Evolutionary conservation across 2,113 vertebrate species (phyloP).

Genomic region (Eulemur rufifrons): DNA sequence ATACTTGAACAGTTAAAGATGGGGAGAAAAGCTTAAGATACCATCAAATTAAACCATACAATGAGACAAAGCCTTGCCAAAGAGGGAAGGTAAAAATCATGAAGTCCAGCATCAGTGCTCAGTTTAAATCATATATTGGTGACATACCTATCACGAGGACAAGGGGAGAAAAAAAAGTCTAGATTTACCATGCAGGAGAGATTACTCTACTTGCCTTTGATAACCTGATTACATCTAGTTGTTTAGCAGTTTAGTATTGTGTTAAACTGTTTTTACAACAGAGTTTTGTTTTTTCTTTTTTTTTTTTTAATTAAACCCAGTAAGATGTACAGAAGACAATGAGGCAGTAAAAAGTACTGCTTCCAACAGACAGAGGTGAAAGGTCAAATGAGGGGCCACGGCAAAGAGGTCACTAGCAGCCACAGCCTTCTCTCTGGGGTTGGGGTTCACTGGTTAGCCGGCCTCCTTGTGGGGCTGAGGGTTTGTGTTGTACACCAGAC

Average conservation of each 20-base stretch:
- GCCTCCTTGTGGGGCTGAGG: slow-evolving; percentile 94
- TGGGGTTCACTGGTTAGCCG: slow-evolving; percentile 95
- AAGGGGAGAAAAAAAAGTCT: slow-evolving; percentile 82
- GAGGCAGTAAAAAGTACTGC: slow-evolving; percentile 84
- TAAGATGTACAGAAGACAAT: slow-evolving; percentile 89
- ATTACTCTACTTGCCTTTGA: slow-evolving; percentile 91
- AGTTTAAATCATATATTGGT: slow-evolving; percentile 84
- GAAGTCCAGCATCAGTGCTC: slow-evolving; percentile 87
- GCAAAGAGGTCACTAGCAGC: slow-evolving; percentile 93
- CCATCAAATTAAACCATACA: slow-evolving; percentile 84
- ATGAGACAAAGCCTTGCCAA: slow-evolving; percentile 83
- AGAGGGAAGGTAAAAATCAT: slow-evolving; percentile 81
- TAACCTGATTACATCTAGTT: slow-evolving; percentile 92
- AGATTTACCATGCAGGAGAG: slow-evolving; percentile 92
- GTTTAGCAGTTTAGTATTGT: slow-evolving; percentile 91
- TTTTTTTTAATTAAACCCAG: slow-evolving; percentile 87
- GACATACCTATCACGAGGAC: slow-evolving; percentile 87
- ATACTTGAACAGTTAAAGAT: slow-evolving; percentile 79
- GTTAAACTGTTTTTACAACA: slow-evolving; percentile 89
- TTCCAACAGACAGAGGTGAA: slow-evolving; percentile 87
- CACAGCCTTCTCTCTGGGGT: slow-evolving; percentile 95
- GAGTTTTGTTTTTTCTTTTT: slow-evolving; percentile 77
- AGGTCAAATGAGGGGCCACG: slow-evolving; percentile 81
- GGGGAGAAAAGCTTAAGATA: slow-evolving; percentile 82
- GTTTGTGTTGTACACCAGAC: slow-evolving; percentile 98